Evolutionary conservation across 2,888 invertebrate genomes (phyloP).

Genomic region (Tipula confusa): DNA sequence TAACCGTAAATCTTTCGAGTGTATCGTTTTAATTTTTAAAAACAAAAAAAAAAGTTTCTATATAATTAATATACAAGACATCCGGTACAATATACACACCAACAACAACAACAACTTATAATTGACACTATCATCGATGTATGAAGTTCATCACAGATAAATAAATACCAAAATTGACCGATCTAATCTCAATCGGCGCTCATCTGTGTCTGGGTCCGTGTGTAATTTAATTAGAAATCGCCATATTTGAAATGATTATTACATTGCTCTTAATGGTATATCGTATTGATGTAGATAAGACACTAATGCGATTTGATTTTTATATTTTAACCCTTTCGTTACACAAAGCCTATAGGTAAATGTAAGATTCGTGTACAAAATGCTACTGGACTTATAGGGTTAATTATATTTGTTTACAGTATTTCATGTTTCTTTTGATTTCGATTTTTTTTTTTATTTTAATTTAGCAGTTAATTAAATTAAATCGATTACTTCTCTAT

Average conservation of each 20-base stretch:
- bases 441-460: background rate
- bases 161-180: background rate
- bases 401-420: too few relatives aligned
- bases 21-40: background rate
- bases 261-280: background rate
- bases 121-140: slow-evolving; percentile 12
- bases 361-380: too few relatives aligned
- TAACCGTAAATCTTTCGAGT: background rate
- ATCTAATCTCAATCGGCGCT: background rate
- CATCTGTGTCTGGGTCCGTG: background rate
- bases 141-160: background rate
- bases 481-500: background rate
- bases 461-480: background rate
- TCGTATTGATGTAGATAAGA: background rate
- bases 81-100: background rate
- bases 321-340: background rate
- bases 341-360: background rate
- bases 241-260: background rate
- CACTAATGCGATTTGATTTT: background rate
- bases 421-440: too few relatives aligned
- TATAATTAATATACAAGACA: background rate
- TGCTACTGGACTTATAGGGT: background rate
- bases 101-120: background rate
- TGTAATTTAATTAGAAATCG: background rate
- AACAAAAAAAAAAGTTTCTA: too few relatives aligned